Evolutionary conservation across 2,888 invertebrate species (phyloP), one percentile per base, ranked within the genome.

Genomic region (Tenthredo amoena): DNA sequence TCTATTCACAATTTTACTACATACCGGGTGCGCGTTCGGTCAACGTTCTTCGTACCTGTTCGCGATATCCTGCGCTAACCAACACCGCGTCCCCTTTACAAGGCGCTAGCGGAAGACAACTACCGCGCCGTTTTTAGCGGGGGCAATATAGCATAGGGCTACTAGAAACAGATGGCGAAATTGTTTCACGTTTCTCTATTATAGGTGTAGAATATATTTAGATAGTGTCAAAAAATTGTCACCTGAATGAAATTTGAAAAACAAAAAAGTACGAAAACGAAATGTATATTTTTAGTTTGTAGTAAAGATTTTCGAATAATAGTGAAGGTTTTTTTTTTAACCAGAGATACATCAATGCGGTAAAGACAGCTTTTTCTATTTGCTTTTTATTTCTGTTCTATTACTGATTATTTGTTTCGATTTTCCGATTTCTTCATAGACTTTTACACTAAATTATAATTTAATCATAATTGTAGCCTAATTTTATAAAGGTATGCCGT

Each of bases 61-160:
- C 40, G 72, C 43, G 72, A 74, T 77, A 85, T 84, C 50, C 71
- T 85, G 85, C 77, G 83, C 83, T 86, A 6, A 76, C 86, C 65
- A 81, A 84, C 74, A 55, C n/a, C 31, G 65, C 50, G 47, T 62
- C 50, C 72, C 82, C 82, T 71, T 65, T 34, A 50, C 68, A 68
- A 86, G 84, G 55, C 58, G 72, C 81, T 55, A 82, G 10, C 72
- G 47, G 55, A 68, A 68, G 68, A 68, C 31, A 68, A 68, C 62
- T 26, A 26, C 62, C 62, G 26, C 62, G 62, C 26, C 62, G 10
- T 26, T 62, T 62, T 12, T 21, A 62, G 62, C 62, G 12, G 26
- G 10, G 26, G 26, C 26, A 26, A 62, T 26, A 62, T 26, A 26
- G 21, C 12, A 62, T 12, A 62, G 62, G 62, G 26, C 62, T 26